phyloP scores from a whole-genome alignment of 1,140 invertebrate species.

The Pemphigus obesinymphae region DNA sequence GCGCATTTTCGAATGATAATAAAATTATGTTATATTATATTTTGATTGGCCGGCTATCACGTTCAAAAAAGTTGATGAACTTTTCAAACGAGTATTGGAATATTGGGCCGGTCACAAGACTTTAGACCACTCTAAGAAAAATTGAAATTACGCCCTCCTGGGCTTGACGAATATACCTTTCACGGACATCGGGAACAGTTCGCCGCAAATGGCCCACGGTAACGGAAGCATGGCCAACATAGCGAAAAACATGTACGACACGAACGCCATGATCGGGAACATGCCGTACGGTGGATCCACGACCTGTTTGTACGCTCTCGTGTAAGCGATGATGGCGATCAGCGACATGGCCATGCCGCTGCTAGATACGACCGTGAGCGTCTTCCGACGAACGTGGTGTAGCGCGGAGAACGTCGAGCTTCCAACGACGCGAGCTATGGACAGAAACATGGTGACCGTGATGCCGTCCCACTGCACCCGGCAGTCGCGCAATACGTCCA shows the following conservation, averaged over 20 bases:
- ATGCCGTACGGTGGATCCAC: conserved; percentile 46
- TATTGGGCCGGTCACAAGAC: too few species aligned
- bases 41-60: too few species aligned
- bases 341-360: conserved; percentile 61
- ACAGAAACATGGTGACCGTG: background rate
- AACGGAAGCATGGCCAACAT: conserved; percentile 69
- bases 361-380: conserved; percentile 60
- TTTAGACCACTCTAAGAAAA: too few species aligned
- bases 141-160: too few species aligned
- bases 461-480: background rate
- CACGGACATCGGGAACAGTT: conserved; percentile 64
- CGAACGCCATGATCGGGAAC: conserved; percentile 59
- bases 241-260: conserved; percentile 63
- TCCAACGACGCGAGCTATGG: conserved; percentile 54
- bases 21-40: too few species aligned
- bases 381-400: conserved; percentile 63
- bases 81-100: too few species aligned
- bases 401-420: background rate
- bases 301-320: conserved; percentile 49
- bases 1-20: too few species aligned
- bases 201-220: conserved; percentile 69
- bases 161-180: too few species aligned
- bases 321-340: conserved; percentile 42
- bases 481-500: conserved; percentile 60
- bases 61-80: too few species aligned